phyloP scores from a whole-genome alignment of 2,113 vertebrate species.

The Etheostoma spectabile region DNA sequence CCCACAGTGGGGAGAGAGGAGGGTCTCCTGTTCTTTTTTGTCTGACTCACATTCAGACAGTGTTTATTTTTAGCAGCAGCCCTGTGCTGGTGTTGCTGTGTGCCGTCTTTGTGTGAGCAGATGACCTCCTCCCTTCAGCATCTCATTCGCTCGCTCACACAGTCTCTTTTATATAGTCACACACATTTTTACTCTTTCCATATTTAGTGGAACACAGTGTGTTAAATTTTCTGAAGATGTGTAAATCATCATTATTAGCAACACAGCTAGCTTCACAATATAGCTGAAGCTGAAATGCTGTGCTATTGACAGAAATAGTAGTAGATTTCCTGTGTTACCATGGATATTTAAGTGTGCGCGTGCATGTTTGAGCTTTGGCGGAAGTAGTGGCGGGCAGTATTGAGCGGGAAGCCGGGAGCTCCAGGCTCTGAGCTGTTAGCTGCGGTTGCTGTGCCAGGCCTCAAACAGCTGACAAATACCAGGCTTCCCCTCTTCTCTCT shows the following conservation, averaged over 20 bases:
- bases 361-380: slow-evolving; percentile 49
- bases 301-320: slow-evolving; percentile 21
- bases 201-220: not conserved
- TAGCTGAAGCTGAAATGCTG: not conserved
- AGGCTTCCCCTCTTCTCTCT: slow-evolving; percentile 39
- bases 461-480: slow-evolving; percentile 66
- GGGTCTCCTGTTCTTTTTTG: slow-evolving; percentile 52
- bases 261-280: not conserved
- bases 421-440: slow-evolving; percentile 56
- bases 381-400: slow-evolving; percentile 70
- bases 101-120: slow-evolving; percentile 74
- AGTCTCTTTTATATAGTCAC: slow-evolving; percentile 22
- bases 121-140: slow-evolving; percentile 52
- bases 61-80: slow-evolving; percentile 84
- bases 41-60: slow-evolving; percentile 52
- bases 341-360: slow-evolving; percentile 46
- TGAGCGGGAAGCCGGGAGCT: slow-evolving; percentile 71
- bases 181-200: slow-evolving; percentile 19
- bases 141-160: slow-evolving; percentile 26
- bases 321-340: slow-evolving; percentile 47
- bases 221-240: slow-evolving; percentile 2
- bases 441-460: slow-evolving; percentile 57
- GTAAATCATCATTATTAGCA: not conserved
- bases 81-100: slow-evolving; percentile 76
- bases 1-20: slow-evolving; percentile 49